Evolutionary conservation across 2,113 vertebrate genomes (phyloP), one percentile per base, ranked within the genome.

Genomic region (Nymphicus hollandicus): DNA sequence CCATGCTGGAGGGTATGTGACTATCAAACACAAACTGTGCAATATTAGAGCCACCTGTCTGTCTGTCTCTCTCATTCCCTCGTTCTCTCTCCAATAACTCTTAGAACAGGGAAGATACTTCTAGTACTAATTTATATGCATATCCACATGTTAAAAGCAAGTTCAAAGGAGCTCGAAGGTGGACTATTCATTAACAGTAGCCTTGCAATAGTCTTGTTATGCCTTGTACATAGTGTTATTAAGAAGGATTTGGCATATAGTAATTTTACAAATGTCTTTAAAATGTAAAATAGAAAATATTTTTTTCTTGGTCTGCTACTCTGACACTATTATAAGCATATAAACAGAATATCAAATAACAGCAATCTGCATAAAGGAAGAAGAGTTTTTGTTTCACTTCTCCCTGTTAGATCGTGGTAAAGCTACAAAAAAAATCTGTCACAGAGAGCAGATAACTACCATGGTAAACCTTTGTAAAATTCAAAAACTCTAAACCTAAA

Each of bases 251-350:
- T 88, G 41, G 8, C 50, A 82, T 29, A 35, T 9, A 50, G 23
- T 46, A 66, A 88, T 95, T 95, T 96, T 91, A 86, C 28, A 84
- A 83, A 91, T 73, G 14, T 66, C 78, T 86, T 93, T 64, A 86
- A 93, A 64, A 33, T 55, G 18, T 43, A 89, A 81, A 11, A 78
- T 25, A 78, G 28, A 88, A 81, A 69, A 70, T 7, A 16, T 14
- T 35, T 80, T 66, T 86, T 71, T 47, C 53, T 33, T 81, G 37
- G 24, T 64, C 29, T 68, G 49, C n/a, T 85, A 61, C 24, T 90
- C 50, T 70, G 68, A 85, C 11, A 43, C 7, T 84, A 65, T 50
- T 60, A 1, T 6, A 92, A 90, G 25, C 53, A 20, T 37, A 88
- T 74, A 92, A 96, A 94, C 60, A 78, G 87, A 91, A 85, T 56